These are phyloP conservation scores for Stegodyphus dumicola DNA, from an alignment of 1,140 invertebrate genomes.

Conservation along the genomic window DNA sequence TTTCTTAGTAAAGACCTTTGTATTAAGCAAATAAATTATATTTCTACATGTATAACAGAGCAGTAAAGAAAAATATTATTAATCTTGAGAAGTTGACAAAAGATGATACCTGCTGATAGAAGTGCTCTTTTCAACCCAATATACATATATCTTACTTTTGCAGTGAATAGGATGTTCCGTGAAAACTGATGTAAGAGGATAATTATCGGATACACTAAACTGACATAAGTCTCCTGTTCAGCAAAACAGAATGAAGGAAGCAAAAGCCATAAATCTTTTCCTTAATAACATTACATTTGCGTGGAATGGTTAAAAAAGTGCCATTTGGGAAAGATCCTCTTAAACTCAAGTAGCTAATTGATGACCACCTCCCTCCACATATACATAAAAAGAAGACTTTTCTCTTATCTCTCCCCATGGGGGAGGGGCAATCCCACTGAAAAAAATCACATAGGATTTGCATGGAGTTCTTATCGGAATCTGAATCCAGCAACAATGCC, in stretches of 20 bases:
- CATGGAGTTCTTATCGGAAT: conserved; percentile 42
- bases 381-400: conserved; percentile 7
- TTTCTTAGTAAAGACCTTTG: too few species aligned
- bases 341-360: conserved; percentile 42
- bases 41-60: too few species aligned
- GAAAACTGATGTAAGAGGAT: too few species aligned
- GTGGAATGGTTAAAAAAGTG: not conserved
- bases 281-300: not conserved
- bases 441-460: conserved; percentile 29
- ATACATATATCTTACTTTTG: too few species aligned
- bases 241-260: not conserved
- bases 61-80: too few species aligned
- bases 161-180: too few species aligned
- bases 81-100: too few species aligned
- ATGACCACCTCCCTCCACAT: conserved; percentile 4
- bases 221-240: too few species aligned
- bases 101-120: too few species aligned
- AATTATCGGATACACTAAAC: too few species aligned
- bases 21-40: too few species aligned
- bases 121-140: too few species aligned
- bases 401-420: conserved; percentile 32
- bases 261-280: conserved; percentile 32
- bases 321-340: not conserved
- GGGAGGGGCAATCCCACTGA: conserved; percentile 2
- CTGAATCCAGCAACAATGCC: conserved; percentile 44